Evolutionary conservation across 1,140 invertebrate genomes (phyloP).

Genomic region (Venturia canescens): DNA sequence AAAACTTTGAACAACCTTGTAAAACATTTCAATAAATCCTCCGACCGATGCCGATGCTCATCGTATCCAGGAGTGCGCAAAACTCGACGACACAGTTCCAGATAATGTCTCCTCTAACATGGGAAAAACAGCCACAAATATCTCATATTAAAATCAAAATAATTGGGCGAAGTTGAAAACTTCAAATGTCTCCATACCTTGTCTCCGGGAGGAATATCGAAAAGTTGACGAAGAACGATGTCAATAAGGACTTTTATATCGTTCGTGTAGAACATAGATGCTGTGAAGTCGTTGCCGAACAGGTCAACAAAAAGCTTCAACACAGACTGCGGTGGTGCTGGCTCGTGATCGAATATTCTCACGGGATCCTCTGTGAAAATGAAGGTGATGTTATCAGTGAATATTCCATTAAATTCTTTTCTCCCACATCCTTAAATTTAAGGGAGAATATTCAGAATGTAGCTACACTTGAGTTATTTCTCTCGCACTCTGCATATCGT

Average conservation of each 20-base stretch:
- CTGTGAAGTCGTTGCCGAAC: slow-evolving; percentile 85
- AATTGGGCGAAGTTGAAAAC: not conserved
- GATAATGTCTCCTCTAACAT: slow-evolving; percentile 85
- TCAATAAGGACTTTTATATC: slow-evolving; percentile 95
- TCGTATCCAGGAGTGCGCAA: slow-evolving; percentile 87
- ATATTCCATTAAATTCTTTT: too few species aligned
- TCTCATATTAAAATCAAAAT: not conserved
- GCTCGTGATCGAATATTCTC: slow-evolving; percentile 88
- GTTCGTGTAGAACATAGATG: slow-evolving; percentile 93
- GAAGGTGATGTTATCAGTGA: too few species aligned
- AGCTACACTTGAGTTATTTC: too few species aligned
- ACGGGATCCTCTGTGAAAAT: slow-evolving; percentile 88
- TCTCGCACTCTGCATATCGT: too few species aligned
- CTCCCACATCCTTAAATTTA: too few species aligned
- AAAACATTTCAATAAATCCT: slow-evolving; percentile 88
- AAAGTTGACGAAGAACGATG: slow-evolving; percentile 91
- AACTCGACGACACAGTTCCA: slow-evolving; percentile 86
- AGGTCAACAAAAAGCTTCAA: slow-evolving; percentile 92
- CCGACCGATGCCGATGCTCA: slow-evolving; percentile 85
- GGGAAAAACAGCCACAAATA: slow-evolving; percentile 40
- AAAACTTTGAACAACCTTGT: slow-evolving; percentile 74
- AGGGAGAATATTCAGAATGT: too few species aligned
- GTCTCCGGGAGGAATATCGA: slow-evolving; percentile 92
- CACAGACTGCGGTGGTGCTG: slow-evolving; percentile 88
- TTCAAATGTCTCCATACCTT: slow-evolving; percentile 78